phyloP scores from a whole-genome alignment of 1,140 invertebrate genomes.

The Euura saliciscinereae region DNA sequence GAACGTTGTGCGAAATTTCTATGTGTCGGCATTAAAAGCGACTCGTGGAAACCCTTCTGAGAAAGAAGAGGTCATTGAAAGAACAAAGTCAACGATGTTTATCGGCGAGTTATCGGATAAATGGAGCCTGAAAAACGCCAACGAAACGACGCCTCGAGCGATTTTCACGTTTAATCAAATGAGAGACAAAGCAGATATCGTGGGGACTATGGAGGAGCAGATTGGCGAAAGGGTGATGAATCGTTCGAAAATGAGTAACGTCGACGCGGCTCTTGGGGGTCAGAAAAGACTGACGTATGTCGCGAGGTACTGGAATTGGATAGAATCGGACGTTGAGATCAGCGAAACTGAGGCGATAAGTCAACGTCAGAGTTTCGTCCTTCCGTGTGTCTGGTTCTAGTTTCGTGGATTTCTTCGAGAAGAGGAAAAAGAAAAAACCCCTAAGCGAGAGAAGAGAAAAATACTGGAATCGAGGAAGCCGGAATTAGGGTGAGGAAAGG shows the following conservation, averaged over 20 bases:
- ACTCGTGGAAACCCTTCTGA: background rate
- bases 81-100: background rate
- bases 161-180: background rate
- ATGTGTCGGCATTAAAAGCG: no score
- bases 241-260: background rate
- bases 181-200: background rate
- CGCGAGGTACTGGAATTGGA: background rate
- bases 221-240: background rate
- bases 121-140: background rate
- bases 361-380: background rate
- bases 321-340: background rate
- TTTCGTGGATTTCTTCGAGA: background rate
- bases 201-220: background rate
- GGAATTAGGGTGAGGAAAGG: background rate
- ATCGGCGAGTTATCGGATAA: background rate
- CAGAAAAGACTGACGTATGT: background rate
- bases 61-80: no score
- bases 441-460: background rate
- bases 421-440: background rate
- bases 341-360: conserved; percentile 1
- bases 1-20: no score
- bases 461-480: background rate
- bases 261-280: background rate
- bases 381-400: no score
- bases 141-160: background rate